Conservation (phyloP, 1,140 invertebrate species). For the Druon quercuslanigerum region DNA sequence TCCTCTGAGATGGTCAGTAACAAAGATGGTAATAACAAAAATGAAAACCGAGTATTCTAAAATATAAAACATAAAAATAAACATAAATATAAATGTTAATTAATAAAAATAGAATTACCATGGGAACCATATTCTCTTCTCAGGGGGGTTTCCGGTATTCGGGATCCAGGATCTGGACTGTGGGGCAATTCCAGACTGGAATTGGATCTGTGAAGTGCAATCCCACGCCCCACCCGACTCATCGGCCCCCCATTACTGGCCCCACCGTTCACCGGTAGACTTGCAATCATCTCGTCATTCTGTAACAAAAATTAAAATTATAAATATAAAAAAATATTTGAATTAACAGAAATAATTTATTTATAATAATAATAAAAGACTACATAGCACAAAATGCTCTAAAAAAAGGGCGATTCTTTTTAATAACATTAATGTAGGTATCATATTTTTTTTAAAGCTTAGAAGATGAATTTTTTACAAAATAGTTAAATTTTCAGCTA, state of each 20-base stretch:
- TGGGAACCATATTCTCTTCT: conserved; percentile 73
- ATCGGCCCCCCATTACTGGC: conserved; percentile 63
- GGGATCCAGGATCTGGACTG: conserved; percentile 69
- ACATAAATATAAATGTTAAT: background rate
- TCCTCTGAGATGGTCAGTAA: too few relatives aligned
- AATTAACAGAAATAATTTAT: background rate
- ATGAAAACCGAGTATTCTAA: too few relatives aligned
- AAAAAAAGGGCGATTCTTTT: conserved; percentile 9
- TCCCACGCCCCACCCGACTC: conserved; percentile 67
- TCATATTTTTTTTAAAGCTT: too few relatives aligned
- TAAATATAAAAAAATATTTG: conserved; percentile 26
- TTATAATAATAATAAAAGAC: background rate
- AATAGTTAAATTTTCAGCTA: too few relatives aligned
- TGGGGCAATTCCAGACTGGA: conserved; percentile 82
- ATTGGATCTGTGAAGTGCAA: conserved; percentile 80
- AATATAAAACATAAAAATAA: too few relatives aligned
- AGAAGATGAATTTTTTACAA: too few relatives aligned
- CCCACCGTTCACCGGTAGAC: conserved; percentile 69
- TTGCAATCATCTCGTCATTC: conserved; percentile 75
- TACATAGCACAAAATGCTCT: too few relatives aligned
- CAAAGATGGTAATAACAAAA: too few relatives aligned
- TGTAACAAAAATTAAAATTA: conserved; percentile 47
- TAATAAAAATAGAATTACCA: conserved; percentile 53
- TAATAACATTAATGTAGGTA: too few relatives aligned
- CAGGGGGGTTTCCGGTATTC: conserved; percentile 70